Base-by-base conservation (phyloP, 2,888 invertebrate genomes). In the Chromoteleia sp. region DNA sequence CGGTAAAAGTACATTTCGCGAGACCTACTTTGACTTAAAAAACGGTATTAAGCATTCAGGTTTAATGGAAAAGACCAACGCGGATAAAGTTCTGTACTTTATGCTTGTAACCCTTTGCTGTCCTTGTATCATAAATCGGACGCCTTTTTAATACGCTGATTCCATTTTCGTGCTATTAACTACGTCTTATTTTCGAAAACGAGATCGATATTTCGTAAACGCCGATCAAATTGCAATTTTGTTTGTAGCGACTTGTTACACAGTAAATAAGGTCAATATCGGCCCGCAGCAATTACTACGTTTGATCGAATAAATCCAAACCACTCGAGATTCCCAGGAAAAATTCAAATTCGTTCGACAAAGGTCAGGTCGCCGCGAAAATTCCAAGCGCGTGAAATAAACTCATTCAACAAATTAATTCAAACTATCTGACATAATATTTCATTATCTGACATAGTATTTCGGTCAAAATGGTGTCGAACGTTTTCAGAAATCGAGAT, bases 41-140 rank as follows among this genome's bases (percentile, higher is more conserved):
- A 68, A 68, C 43, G 15, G 39, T 61, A 67, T 67, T 68, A 68
- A 50, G 33, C 68, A 68, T 76, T 76, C 43, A 45, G 2, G 56
- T 54, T 68, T 54, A 77, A 61, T 70, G 63, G 52, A 63, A 70
- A 48, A 68, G 36, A 5, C 45, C 19, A 33, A 30, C 63, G 17
- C n/a, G 25, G 10, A 39, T 56, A 67, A 63, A 52, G 29, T n/a
- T 33, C 4, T 3, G 21, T 52, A 45, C 39, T 63, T 52, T 70
- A 15, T 48, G 36, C 17, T 33, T 30, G 58, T 43, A 67, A 59
- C 41, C 59, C 19, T 59, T 67, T 54, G 25, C 56, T 12, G 36
- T 74, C 12, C 36, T 4, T 21, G 19, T 43, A 63, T 63, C 36
- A 74, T 63, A 74, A 74, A 25, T 56, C 58, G 21, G 36, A 25